Base-by-base conservation (phyloP, 2,888 invertebrate genomes). In the Metopia argyrocephala region DNA sequence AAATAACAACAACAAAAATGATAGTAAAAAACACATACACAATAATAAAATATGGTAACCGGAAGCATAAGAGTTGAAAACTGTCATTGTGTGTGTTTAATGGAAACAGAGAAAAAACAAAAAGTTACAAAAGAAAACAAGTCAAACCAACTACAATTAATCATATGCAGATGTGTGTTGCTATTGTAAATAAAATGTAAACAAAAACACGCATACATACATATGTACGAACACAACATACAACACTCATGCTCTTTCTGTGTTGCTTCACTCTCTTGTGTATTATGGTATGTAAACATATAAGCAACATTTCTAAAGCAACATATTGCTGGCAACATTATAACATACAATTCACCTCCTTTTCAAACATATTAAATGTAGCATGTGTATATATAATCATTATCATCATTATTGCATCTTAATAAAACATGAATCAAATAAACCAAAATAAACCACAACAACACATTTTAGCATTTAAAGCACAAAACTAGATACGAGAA, bases 381-480 rank as follows among this genome's bases (percentile, higher is more conserved):
- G n/a, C n/a, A n/a, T n/a, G n/a, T n/a, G n/a, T n/a, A n/a, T 54
- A 23, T 27, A 20, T 57, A 57, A 54, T 31, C 61, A 68, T 64
- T 50, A 61, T 75, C 69, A 64, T 69, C 68, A 23, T 56, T 54
- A 79, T 62, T 78, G 70, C 78, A 78, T 75, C 78, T 70, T 71
- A 78, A 81, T 81, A 78, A 75, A 81, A 78, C 70, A 78, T 78
- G 70, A 78, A 75, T 81, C 56, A 78, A 56, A 54, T 62, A 81
- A 76, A 76, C 80, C 76, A 65, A 81, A 81, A 81, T 78, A 70
- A 81, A 81, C 78, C 81, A 61, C 81, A 78, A 61, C 81, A 78
- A 81, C 74, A 81, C 70, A 78, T 78, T 81, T 78, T 75, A 78
- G 81, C 81, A 75, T 70, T 81, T 78, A 75, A 62, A 59, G 66